Base-by-base conservation (phyloP, 2,797 vertebrate species). In the Bovichtus diacanthus region DNA sequence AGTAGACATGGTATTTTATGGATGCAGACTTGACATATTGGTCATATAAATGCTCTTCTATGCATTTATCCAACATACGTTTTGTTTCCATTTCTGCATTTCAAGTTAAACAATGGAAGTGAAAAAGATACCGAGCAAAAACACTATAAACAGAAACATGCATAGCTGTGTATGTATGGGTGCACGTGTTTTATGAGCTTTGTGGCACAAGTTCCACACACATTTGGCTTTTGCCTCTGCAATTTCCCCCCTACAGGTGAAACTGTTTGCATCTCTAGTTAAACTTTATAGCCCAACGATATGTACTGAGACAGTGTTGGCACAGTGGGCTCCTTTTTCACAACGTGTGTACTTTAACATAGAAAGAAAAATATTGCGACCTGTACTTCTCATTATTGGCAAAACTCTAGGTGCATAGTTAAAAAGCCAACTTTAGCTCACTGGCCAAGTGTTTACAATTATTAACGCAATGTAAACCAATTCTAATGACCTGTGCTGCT, bases 31-130 rank as follows among this genome's bases (percentile, higher is more conserved):
- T 49, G 11, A 61, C 71, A 61, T 43, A n/a, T 49, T 27, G 27
- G 27, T 27, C 8, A 34, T 34, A 31, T 2, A 34, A 34, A 34
- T 34, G 31, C 8, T 9, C 31, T 8, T 34, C 31, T 34, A 8
- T 34, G 31, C 2, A 34, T 34, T 34, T 34, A 34, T 31, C 31
- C 6, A 6, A 9, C 8, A 34, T 34, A 34, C n/a, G n/a, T n/a
- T n/a, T n/a, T n/a, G n/a, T 19, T 43, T 79, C 44, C 82, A 85
- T 78, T 78, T 80, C 53, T 76, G 63, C 15, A 69, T 46, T 23
- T 60, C 21, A 51, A 65, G 41, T 58, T 36, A 63, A 68, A 75
- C 31, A 76, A 55, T 78, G 23, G 19, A 56, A 36, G 29, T 51
- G 29, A 77, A 68, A 74, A 47, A 74, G 25, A 67, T 69, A 51